Percentiles rank a stretch among this genome's conserved stretches.
Conservation (phyloP, 2,888 invertebrate species). For the Cetonia aurata region DNA sequence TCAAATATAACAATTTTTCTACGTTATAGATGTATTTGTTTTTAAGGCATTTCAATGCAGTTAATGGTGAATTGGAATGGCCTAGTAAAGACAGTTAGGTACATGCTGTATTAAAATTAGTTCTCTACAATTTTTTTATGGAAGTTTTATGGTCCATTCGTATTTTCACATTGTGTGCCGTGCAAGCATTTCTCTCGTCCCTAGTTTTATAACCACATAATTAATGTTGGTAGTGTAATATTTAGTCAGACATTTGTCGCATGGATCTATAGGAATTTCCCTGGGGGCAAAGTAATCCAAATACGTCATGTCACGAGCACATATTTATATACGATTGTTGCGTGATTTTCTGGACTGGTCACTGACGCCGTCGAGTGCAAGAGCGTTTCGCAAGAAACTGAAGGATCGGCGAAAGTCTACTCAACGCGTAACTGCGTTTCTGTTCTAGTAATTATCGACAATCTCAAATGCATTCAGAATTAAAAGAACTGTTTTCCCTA, state of each 20-base stretch:
- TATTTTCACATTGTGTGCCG: too few species aligned
- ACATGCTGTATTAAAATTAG: too few species aligned
- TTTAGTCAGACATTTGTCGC: not conserved
- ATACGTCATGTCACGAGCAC: constrained; percentile 8
- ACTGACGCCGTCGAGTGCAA: not conserved
- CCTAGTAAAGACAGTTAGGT: too few species aligned
- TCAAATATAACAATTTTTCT: too few species aligned
- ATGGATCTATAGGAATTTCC: not conserved
- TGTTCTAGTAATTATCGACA: not conserved
- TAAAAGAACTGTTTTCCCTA: not conserved
- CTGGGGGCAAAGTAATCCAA: constrained; percentile 7
- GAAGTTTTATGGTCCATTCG: too few species aligned
- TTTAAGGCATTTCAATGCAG: too few species aligned
- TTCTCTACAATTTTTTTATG: too few species aligned
- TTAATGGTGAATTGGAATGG: too few species aligned
- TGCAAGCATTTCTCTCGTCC: not conserved
- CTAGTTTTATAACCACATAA: not conserved
- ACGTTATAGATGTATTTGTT: too few species aligned
- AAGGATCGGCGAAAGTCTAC: constrained; percentile 16
- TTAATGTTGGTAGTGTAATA: not conserved
- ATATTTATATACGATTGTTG: constrained; percentile 1
- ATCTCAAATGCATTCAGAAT: not conserved
- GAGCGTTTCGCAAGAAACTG: constrained; percentile 11
- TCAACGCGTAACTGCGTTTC: not conserved
- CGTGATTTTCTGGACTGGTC: constrained; percentile 2